Conservation (phyloP, 2,113 vertebrate species). For the Oreotragus oreotragus region DNA sequence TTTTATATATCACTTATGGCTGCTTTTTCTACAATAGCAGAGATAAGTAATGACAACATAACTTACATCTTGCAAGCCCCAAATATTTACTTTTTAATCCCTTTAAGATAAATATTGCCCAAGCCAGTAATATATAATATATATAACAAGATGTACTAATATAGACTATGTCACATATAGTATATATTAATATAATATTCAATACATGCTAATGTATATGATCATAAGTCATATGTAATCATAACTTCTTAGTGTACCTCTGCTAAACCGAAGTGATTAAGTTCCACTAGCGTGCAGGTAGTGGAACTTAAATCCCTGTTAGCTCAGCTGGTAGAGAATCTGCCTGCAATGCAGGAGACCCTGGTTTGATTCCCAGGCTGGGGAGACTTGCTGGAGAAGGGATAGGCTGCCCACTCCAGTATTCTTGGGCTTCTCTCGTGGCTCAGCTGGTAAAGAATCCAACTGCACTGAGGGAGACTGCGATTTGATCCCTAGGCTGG, state of each 20-base stretch:
- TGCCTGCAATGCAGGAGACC: not conserved
- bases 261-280: not conserved
- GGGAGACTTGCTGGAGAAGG: not conserved
- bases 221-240: not conserved
- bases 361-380: not conserved
- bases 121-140: not conserved
- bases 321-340: not conserved
- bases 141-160: not conserved
- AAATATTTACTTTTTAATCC: not conserved
- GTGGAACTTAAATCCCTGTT: not conserved
- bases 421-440: not conserved
- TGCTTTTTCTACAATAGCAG: not conserved
- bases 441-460: not conserved
- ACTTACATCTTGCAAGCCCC: not conserved
- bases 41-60: not conserved
- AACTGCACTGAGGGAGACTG: not conserved
- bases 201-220: too few relatives aligned
- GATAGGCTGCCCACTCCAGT: not conserved
- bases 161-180: not conserved
- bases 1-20: not conserved
- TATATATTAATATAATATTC: too few relatives aligned
- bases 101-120: not conserved
- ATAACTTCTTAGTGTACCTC: slow-evolving; percentile 23
- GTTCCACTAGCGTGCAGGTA: not conserved
- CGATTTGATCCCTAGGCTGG: not conserved